Percentiles rank a stretch among this genome's conserved stretches.
These are phyloP conservation scores for Eurystomus gularis DNA, from an alignment of 2,113 vertebrate genomes.

Conservation along the genomic window DNA sequence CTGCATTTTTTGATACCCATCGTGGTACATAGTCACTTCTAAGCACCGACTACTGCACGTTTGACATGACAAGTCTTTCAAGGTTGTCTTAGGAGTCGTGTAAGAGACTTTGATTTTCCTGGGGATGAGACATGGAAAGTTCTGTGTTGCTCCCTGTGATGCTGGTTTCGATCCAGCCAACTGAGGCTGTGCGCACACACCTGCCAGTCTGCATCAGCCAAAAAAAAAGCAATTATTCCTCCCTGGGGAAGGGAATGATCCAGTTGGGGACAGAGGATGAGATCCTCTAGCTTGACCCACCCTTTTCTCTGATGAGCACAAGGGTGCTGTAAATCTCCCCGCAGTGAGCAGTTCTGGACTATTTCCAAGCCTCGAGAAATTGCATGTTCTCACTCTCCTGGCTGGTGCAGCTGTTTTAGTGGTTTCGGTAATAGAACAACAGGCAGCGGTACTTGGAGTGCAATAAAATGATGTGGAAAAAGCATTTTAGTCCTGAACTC, in stretches of 20 bases:
- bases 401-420: not conserved
- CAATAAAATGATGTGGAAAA: not conserved
- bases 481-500: not conserved
- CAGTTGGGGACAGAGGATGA: not conserved
- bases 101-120: not conserved
- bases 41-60: rapidly evolving
- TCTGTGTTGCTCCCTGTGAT: not conserved
- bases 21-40: rapidly evolving
- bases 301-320: not conserved
- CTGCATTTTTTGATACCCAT: not conserved
- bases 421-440: not conserved
- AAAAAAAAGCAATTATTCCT: not conserved
- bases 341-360: not conserved
- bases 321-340: not conserved
- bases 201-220: not conserved
- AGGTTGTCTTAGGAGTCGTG: not conserved
- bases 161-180: rapidly evolving
- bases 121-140: not conserved
- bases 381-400: not conserved
- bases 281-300: not conserved
- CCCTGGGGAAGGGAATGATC: not conserved
- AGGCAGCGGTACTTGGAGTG: not conserved
- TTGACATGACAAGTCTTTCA: not conserved
- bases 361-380: not conserved
- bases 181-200: not conserved